A percentile compares a stretch with the other conserved stretches of the same genome.
Evolutionary conservation across 2,113 vertebrate species (phyloP).

Genomic region (Phalacrocorax pelagicus): DNA sequence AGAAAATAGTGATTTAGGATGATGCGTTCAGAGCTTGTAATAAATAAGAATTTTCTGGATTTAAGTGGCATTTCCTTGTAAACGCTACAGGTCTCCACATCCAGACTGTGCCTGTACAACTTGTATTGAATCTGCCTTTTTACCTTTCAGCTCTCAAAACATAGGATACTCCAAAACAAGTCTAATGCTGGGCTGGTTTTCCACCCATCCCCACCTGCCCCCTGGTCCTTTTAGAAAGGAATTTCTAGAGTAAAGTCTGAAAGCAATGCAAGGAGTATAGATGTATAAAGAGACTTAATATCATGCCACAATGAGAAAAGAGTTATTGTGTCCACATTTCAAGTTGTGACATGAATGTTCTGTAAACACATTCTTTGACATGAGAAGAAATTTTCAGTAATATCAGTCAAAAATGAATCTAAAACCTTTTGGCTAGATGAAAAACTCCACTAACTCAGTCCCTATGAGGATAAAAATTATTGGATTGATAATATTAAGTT

Average conservation of each 20-base stretch:
- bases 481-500: neutral
- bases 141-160: neutral
- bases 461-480: neutral
- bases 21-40: neutral
- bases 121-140: neutral
- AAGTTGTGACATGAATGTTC: neutral
- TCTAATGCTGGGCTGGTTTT: fast-evolving
- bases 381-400: neutral
- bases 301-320: neutral
- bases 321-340: neutral
- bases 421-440: neutral
- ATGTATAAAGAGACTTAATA: neutral
- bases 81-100: neutral
- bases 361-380: neutral
- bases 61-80: neutral
- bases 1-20: neutral
- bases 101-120: neutral
- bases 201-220: too few relatives aligned
- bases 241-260: neutral
- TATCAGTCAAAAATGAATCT: neutral
- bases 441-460: neutral
- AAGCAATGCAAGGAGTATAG: neutral
- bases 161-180: neutral
- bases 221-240: neutral
- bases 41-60: neutral